These are phyloP conservation scores for Lamellibrachia satsuma DNA, from an alignment of 2,888 invertebrate species.

Conservation along the genomic window DNA sequence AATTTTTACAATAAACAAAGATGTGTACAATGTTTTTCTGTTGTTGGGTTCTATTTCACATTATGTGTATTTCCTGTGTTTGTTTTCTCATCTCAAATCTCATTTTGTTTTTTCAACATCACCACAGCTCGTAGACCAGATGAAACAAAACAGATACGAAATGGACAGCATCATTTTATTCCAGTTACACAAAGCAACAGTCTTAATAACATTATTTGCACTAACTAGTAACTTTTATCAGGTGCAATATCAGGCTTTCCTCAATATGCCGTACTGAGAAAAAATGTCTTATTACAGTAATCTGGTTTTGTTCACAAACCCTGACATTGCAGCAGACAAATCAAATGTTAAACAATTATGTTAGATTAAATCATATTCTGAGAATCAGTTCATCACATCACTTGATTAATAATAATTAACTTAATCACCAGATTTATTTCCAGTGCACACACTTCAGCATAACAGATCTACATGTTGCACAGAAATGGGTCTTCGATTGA, in stretches of 20 bases:
- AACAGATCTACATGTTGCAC: constrained; percentile 20
- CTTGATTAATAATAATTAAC: background rate
- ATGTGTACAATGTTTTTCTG: background rate
- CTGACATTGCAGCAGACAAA: background rate
- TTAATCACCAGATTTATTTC: background rate
- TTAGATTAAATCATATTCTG: background rate
- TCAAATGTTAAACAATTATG: background rate
- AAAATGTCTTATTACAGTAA: background rate
- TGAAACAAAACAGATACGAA: no score
- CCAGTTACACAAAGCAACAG: background rate
- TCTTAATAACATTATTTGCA: background rate
- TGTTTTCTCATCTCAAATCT: no score
- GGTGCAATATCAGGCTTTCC: no score
- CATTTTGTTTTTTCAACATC: no score
- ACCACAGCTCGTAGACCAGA: no score
- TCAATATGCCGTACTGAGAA: no score
- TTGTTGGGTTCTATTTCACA: background rate
- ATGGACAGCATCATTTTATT: no score
- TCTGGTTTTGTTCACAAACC: background rate
- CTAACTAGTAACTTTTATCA: background rate
- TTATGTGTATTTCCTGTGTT: no score
- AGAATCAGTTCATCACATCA: background rate
- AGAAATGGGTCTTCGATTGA: constrained; percentile 36
- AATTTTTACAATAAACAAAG: background rate
- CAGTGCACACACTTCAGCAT: background rate